phyloP scores from a whole-genome alignment of 92 coral and sea anemone genomes.

The Meandrina meandrites region DNA sequence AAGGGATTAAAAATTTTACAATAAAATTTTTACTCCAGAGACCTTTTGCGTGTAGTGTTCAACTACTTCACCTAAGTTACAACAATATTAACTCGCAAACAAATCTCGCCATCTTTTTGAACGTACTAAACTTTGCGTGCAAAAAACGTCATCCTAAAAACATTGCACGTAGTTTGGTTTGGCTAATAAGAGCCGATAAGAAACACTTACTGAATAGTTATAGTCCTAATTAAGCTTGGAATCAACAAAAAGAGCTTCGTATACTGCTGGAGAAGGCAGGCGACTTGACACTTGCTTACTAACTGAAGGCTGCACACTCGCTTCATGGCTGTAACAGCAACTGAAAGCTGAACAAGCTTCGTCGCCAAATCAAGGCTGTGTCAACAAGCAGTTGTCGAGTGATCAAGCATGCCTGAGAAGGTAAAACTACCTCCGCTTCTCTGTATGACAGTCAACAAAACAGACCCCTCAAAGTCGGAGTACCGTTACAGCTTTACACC shows the following conservation, averaged over 20 bases:
- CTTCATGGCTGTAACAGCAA: not conserved
- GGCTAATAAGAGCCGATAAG: not conserved
- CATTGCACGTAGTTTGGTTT: not conserved
- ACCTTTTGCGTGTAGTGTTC: not conserved
- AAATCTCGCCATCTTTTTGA: not conserved
- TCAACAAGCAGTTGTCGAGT: not conserved
- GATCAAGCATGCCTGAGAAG: slow-evolving; percentile 36
- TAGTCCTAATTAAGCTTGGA: not conserved
- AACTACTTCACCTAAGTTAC: not conserved
- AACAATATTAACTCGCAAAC: not conserved
- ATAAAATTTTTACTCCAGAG: slow-evolving; percentile 8
- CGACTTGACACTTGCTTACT: not conserved
- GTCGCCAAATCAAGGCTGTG: not conserved
- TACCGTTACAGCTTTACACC: slow-evolving; percentile 79
- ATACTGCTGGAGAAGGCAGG: not conserved
- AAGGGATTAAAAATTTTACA: not conserved
- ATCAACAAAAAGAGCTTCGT: not conserved
- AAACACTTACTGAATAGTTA: not conserved
- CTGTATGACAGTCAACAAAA: slow-evolving; percentile 62
- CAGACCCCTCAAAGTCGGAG: slow-evolving; percentile 69
- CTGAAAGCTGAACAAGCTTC: not conserved
- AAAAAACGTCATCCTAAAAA: not conserved
- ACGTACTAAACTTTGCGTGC: not conserved
- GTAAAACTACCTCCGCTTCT: slow-evolving; percentile 80
- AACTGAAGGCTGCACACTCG: not conserved